Evolutionary conservation across 2,888 invertebrate genomes (phyloP).

Genomic region (Polymixis lichenea): DNA sequence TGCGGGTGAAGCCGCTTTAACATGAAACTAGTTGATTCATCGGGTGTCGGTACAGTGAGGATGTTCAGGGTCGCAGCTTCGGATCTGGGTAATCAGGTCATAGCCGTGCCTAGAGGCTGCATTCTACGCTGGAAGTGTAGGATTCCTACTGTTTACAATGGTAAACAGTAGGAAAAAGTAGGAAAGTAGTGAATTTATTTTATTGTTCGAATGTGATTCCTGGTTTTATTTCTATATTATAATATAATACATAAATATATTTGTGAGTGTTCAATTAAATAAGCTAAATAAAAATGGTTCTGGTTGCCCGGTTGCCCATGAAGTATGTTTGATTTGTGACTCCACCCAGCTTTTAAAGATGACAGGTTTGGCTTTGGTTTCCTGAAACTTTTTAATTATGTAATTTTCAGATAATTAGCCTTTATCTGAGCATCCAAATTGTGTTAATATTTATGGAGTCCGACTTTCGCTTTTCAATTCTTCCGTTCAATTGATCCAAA

Average conservation of each 20-base stretch:
- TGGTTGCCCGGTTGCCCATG: not conserved
- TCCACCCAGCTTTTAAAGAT: not conserved
- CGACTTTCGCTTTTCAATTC: not conserved
- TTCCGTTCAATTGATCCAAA: not conserved
- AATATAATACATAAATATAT: too few relatives aligned
- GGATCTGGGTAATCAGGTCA: constrained; percentile 73
- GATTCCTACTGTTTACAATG: constrained; percentile 17
- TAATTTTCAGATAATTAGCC: not conserved
- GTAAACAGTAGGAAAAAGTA: too few relatives aligned
- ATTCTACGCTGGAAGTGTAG: constrained; percentile 12
- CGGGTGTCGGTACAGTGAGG: constrained; percentile 36
- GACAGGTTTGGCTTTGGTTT: not conserved
- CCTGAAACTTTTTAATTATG: not conserved
- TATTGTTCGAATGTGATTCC: too few relatives aligned
- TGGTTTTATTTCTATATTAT: not conserved
- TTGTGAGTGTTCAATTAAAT: not conserved
- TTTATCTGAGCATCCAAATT: not conserved
- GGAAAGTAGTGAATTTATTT: too few relatives aligned
- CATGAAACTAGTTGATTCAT: constrained; percentile 18
- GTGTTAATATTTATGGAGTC: not conserved
- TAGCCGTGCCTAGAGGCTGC: constrained; percentile 55
- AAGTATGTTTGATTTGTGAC: not conserved
- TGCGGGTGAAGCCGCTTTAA: not conserved
- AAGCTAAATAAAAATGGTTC: not conserved
- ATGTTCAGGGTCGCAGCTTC: constrained; percentile 62